Conservation (phyloP, 2,888 invertebrate genomes). For the Aelia acuminata region DNA sequence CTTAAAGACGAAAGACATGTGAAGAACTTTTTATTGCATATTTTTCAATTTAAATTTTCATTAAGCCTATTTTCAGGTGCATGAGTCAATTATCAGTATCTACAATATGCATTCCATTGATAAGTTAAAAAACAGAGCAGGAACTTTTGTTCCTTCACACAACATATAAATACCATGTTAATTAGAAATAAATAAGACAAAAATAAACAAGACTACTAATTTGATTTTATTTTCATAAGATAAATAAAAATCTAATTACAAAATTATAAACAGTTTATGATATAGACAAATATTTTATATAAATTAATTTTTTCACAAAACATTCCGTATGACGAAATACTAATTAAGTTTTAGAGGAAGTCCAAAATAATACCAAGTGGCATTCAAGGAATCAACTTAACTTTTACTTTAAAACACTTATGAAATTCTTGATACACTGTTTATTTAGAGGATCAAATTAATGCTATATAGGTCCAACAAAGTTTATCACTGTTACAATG, state of each 20-base stretch:
- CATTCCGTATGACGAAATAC: neutral
- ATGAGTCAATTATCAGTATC: neutral
- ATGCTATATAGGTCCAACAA: neutral
- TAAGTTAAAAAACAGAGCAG: neutral
- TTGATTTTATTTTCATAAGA: slow-evolving; percentile 35
- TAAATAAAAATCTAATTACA: slow-evolving; percentile 44
- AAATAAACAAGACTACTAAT: slow-evolving; percentile 12
- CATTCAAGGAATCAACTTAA: neutral
- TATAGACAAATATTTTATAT: slow-evolving; percentile 34
- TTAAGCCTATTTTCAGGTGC: neutral
- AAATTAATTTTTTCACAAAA: slow-evolving; percentile 6
- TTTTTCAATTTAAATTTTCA: neutral
- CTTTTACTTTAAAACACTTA: neutral
- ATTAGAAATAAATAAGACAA: slow-evolving; percentile 5
- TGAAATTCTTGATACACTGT: neutral
- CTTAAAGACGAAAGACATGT: too few species aligned
- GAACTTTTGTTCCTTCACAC: neutral
- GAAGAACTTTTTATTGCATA: too few species aligned
- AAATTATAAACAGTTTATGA: slow-evolving; percentile 33
- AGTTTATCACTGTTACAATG: neutral
- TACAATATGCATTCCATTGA: neutral
- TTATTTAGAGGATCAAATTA: neutral
- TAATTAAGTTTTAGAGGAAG: neutral
- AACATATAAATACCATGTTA: neutral
- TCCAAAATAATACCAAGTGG: neutral